phyloP scores from a whole-genome alignment of 2,888 invertebrate species.

The Dusona sp. region DNA sequence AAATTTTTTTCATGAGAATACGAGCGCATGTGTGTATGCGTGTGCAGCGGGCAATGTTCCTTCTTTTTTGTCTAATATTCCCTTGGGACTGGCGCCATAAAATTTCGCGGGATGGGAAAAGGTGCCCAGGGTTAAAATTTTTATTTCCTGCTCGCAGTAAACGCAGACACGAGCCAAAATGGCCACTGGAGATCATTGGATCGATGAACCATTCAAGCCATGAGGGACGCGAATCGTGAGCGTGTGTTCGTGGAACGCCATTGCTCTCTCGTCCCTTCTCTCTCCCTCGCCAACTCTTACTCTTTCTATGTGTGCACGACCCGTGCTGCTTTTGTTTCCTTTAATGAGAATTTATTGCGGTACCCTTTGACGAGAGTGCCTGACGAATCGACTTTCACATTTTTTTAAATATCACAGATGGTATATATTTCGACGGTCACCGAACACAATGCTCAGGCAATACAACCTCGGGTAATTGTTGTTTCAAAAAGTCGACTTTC shows the following conservation, averaged over 20 bases:
- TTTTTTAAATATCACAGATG: constrained; percentile 79
- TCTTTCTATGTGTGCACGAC: neutral
- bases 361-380: constrained; percentile 78
- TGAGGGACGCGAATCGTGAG: neutral
- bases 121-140: constrained; percentile 48
- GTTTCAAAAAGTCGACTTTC: constrained; percentile 74
- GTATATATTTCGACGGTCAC: constrained; percentile 18
- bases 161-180: constrained; percentile 30
- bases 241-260: constrained; percentile 42
- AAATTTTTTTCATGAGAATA: neutral
- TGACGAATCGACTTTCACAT: constrained; percentile 69
- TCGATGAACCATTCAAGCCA: constrained; percentile 46
- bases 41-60: constrained; percentile 21
- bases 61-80: constrained; percentile 32
- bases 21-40: neutral
- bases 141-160: constrained; percentile 24
- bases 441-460: constrained; percentile 31
- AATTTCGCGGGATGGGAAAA: constrained; percentile 30
- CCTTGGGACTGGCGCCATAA: constrained; percentile 41
- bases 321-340: constrained; percentile 55
- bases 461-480: constrained; percentile 60
- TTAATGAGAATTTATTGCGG: constrained; percentile 83
- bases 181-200: constrained; percentile 50
- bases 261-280: neutral
- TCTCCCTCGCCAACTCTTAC: neutral